Evolutionary conservation across 2,113 vertebrate genomes (phyloP), one percentile per base, ranked within the genome.

Genomic region (Ornithorhynchus anatinus): DNA sequence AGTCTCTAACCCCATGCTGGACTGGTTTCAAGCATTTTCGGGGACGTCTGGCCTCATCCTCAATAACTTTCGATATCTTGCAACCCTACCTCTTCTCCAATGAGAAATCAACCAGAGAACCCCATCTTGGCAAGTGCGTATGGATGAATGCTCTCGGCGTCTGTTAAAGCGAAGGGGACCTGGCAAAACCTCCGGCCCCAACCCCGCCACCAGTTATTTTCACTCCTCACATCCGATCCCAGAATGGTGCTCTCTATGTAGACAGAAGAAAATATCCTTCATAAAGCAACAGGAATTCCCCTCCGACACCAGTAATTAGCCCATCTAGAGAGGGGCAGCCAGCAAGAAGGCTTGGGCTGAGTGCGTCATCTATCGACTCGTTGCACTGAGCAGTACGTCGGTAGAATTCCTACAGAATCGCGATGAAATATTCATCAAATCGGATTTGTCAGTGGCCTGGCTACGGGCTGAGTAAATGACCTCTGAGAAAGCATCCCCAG

Each of bases 351-450:
- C 83, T 72, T 62, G 67, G 44, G 70, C 42, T 42, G 22, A 78
- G n/a, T 36, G 31, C 62, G 51, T 72, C 79, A 48, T 39, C 1
- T 80, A 59, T 67, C 37, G 75, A 80, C 59, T 76, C 58, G 14
- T 47, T 44, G 67, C 67, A 79, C 9, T n/a, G 60, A 86, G 78
- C 63, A 31, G 67, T 45, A 31, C 72, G 86, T 84, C 63, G 57
- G 68, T 65, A 51, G 71, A 72, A 84, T 80, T 90, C 86, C 80
- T 63, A 45, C 79, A 51, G 79, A 73, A 89, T 7, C 0, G 65
- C 19, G 0, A 89, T 91, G 89, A 92, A 92, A 93, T 86, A 90
- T 91, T 89, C 84, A 90, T 88, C 82, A 83, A 80, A 70, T 67
- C 72, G 57, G 72, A 73, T 86, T 84, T 65, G 63, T 80, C 88